Evolutionary conservation across 2,113 vertebrate genomes (phyloP).

Genomic region (Ellobius talpinus): DNA sequence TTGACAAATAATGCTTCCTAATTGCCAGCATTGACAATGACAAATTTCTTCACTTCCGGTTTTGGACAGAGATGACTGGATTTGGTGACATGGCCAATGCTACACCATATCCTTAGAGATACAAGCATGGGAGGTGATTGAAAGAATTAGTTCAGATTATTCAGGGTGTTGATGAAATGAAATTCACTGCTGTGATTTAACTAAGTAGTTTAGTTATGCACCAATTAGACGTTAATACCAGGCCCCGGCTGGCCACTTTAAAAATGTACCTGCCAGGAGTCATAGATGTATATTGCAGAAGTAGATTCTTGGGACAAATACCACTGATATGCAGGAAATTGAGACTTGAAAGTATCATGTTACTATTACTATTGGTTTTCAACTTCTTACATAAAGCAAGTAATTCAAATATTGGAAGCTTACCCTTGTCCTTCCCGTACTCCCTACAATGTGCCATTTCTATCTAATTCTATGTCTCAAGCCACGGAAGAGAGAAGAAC

Average conservation of each 20-base stretch:
- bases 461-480: not conserved
- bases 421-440: not conserved
- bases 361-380: not conserved
- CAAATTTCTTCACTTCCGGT: conserved; percentile 72
- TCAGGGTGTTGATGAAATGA: not conserved
- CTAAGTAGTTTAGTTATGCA: not conserved
- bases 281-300: not conserved
- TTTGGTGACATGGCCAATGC: conserved; percentile 33
- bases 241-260: not conserved
- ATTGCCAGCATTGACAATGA: conserved; percentile 54
- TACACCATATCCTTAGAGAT: conserved; percentile 17
- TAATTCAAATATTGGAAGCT: not conserved
- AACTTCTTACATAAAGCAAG: not conserved
- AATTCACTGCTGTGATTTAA: not conserved
- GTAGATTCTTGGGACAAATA: not conserved
- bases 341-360: not conserved
- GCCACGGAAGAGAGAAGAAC: not conserved
- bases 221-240: not conserved
- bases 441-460: not conserved
- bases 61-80: conserved; percentile 69
- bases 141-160: conserved; percentile 13
- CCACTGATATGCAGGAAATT: not conserved
- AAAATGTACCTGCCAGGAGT: not conserved
- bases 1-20: conserved; percentile 71
- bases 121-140: not conserved